Base-by-base conservation (phyloP, 1,140 invertebrate species). In the Marisa cornuarietis region DNA sequence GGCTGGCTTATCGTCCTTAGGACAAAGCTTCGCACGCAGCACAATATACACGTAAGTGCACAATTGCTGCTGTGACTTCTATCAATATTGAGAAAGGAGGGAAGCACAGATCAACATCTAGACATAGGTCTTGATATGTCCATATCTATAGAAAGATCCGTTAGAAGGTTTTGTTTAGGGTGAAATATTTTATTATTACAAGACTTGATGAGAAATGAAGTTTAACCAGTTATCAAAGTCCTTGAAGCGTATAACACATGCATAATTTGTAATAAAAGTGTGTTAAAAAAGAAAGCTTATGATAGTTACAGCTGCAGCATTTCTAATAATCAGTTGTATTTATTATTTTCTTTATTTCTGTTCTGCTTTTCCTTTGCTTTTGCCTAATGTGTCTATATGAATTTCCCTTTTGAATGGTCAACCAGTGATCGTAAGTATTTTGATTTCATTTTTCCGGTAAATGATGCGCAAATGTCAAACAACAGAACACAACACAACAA, bases 21-120 rank as follows among this genome's bases (percentile, higher is more conserved):
- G 24, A 81, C 78, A 26, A 81, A 79, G 69, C 79, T 85, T 14
- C 71, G 83, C 54, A 73, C 78, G 0, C 20, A 79, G 5, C 61
- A 79, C 18, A 80, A 82, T 61, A 85, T 85, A 51, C 49, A 58
- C n/a, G 83, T 84, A 66, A 73, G 79, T 81, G 5, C 22, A 69
- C 24, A 69, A n/a, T 20, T 69, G 66, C 11, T 24, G 66, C 5
- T 69, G 66, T 16, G 66, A 42, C 14, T n/a, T 7, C 66, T 69
- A 22, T 24, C 24, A 31, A 24, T 42, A 16, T 31, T 69, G 66
- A 16, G 24, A 69, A 0, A 6, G 24, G 71, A 42, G 22, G 52
- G 4, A 42, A 18, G 18, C 24, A 49, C 24, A 16, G 26, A 49
- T 51, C 20, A 9, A 71, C 69, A 71, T 42, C 22, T 42, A 0